Evolutionary conservation across 1,140 invertebrate species (phyloP), one percentile per base, ranked within the genome.

Genomic region (Asbolus verrucosus): DNA sequence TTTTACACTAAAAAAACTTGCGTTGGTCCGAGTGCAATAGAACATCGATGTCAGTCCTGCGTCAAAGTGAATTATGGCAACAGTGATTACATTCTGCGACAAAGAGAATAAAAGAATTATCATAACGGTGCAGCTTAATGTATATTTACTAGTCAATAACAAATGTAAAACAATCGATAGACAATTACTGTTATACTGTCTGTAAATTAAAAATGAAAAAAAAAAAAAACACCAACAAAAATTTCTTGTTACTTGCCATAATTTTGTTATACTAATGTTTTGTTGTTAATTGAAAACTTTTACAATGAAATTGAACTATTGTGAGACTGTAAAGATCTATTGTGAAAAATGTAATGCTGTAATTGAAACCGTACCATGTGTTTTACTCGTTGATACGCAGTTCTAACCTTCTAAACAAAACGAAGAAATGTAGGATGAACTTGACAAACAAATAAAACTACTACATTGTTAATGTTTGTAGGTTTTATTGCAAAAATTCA

Each of bases 291-390:
- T 72, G 43, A 72, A n/a, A 69, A 72, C 67, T 72, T 74, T 74
- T 74, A 74, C 73, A 72, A 74, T 74, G 54, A 74, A 69, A 74
- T 66, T 73, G 71, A 54, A 74, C 67, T 74, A 74, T 74, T 72
- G 73, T 74, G 67, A 74, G 73, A 74, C 70, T 74, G 73, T 71
- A 60, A 71, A 74, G 69, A 74, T 72, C 73, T 72, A 74, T 67
- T 74, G 73, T 72, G 63, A 72, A 70, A 74, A 73, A 65, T 43
- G 46, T 54, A 46, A 54, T 54, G 46, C 46, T 54, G 46, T 54
- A 54, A 54, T 54, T 54, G 21, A 27, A 54, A 27, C n/a, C n/a
- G n/a, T n/a, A n/a, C n/a, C n/a, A n/a, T n/a, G 16, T 18, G 41
- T 46, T 46, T 46, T 21, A 5, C n/a, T n/a, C n/a, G n/a, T n/a